phyloP scores from a whole-genome alignment of 2,797 vertebrate species.

The Rhynchonycteris naso region DNA sequence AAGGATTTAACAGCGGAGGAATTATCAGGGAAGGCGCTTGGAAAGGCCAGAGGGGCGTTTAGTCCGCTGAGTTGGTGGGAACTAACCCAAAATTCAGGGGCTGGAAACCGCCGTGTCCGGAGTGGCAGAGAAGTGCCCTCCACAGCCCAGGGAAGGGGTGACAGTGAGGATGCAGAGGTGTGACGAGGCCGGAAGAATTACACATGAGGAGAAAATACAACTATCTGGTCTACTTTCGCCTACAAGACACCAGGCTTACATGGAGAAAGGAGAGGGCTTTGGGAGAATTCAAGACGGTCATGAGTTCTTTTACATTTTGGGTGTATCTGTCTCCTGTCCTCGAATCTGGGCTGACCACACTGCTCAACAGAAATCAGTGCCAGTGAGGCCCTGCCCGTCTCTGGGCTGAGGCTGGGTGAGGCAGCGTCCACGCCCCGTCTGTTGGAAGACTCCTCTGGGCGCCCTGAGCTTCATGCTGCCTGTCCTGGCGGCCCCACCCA shows the following conservation, averaged over 20 bases:
- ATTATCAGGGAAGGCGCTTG: not conserved
- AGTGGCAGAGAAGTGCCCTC: not conserved
- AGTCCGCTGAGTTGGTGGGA: not conserved
- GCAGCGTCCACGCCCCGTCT: not conserved
- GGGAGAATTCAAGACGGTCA: not conserved
- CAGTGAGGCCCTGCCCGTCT: not conserved
- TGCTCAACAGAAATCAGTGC: not conserved
- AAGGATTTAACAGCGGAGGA: not conserved
- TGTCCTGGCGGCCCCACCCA: too few relatives aligned
- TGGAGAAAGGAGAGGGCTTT: not conserved
- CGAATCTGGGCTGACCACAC: fast-evolving
- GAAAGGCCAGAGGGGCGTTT: fast-evolving
- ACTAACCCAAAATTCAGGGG: fast-evolving
- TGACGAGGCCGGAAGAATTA: fast-evolving
- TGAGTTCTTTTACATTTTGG: not conserved
- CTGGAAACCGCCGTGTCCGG: not conserved
- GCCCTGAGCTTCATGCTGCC: not conserved
- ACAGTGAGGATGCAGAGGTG: fast-evolving
- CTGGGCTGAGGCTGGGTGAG: fast-evolving
- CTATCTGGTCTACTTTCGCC: fast-evolving
- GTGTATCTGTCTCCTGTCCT: not conserved
- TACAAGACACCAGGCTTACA: not conserved
- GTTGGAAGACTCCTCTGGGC: too few relatives aligned
- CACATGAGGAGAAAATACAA: not conserved
- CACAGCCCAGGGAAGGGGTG: not conserved